phyloP scores from a whole-genome alignment of 1,140 invertebrate species.

The Drosophila athabasca region DNA sequence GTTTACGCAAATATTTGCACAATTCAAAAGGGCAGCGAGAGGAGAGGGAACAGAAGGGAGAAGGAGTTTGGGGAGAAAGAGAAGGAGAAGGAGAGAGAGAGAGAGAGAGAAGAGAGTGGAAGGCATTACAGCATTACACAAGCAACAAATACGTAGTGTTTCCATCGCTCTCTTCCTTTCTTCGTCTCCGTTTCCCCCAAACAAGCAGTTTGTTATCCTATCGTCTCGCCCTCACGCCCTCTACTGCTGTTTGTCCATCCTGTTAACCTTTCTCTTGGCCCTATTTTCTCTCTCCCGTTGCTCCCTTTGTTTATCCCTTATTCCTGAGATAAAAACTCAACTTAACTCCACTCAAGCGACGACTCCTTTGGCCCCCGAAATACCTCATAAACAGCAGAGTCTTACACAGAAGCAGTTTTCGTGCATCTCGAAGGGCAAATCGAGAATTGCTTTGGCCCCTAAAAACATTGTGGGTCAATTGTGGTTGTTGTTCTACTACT shows the following conservation, averaged over 20 bases:
- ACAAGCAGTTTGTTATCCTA: slow-evolving; percentile 14
- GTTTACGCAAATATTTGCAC: slow-evolving; percentile 22
- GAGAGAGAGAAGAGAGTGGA: not conserved
- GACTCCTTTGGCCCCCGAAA: not conserved
- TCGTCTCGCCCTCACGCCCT: not conserved
- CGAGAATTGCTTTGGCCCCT: slow-evolving; percentile 35
- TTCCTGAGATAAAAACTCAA: slow-evolving; percentile 28
- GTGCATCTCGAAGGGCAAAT: slow-evolving; percentile 9
- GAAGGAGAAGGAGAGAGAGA: not conserved
- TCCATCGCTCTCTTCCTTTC: not conserved
- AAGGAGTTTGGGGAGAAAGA: not conserved
- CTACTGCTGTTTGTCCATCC: slow-evolving; percentile 25
- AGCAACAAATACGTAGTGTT: slow-evolving; percentile 15
- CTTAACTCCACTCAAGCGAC: slow-evolving; percentile 23
- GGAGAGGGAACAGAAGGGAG: not conserved
- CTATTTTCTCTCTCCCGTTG: not conserved
- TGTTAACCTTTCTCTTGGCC: slow-evolving; percentile 22
- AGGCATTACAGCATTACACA: not conserved
- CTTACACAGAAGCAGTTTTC: no score
- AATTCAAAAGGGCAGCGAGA: not conserved
- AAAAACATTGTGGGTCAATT: slow-evolving; percentile 42
- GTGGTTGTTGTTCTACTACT: slow-evolving; percentile 15
- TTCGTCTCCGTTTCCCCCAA: no score
- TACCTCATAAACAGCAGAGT: slow-evolving; percentile 24
- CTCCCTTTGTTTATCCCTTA: not conserved